Evolutionary conservation across 2,113 vertebrate genomes (phyloP).

Genomic region (Apteryx mantelli): DNA sequence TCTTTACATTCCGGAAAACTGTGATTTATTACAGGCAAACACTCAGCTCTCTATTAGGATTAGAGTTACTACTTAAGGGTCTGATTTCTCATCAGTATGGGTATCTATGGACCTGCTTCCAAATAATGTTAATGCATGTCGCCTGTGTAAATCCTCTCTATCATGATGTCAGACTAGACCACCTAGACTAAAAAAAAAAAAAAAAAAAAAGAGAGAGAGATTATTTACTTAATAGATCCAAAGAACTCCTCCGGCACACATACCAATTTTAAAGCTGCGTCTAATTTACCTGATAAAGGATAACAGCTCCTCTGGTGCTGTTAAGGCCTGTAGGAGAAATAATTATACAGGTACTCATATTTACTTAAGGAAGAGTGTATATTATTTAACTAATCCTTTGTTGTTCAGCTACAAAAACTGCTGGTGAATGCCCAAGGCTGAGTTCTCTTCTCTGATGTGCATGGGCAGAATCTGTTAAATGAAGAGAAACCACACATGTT

Average conservation of each 20-base stretch:
- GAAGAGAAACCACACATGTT: neutral
- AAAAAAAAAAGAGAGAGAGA: neutral
- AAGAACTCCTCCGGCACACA: slow-evolving; percentile 14
- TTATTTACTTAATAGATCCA: slow-evolving; percentile 25
- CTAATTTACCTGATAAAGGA: slow-evolving; percentile 49
- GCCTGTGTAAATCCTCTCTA: neutral
- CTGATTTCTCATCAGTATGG: neutral
- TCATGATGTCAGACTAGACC: neutral
- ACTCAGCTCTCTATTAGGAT: slow-evolving; percentile 23
- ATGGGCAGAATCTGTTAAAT: neutral
- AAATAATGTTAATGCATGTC: neutral
- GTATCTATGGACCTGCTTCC: slow-evolving; percentile 39
- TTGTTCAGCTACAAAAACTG: neutral
- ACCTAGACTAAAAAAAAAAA: neutral
- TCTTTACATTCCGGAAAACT: neutral
- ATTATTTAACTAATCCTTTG: slow-evolving; percentile 38
- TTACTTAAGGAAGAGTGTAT: slow-evolving; percentile 38
- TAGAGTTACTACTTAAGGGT: slow-evolving; percentile 13
- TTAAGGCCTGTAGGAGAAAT: slow-evolving; percentile 48
- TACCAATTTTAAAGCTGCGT: slow-evolving; percentile 15
- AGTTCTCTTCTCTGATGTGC: neutral
- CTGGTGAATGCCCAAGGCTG: neutral
- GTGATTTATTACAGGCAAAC: slow-evolving; percentile 7
- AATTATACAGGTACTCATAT: slow-evolving; percentile 38
- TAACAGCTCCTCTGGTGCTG: slow-evolving; percentile 34